Percentiles rank a stretch among this genome's conserved stretches.
These are phyloP conservation scores for Melanerpes formicivorus DNA, from an alignment of 2,113 vertebrate genomes.

Conservation along the genomic window DNA sequence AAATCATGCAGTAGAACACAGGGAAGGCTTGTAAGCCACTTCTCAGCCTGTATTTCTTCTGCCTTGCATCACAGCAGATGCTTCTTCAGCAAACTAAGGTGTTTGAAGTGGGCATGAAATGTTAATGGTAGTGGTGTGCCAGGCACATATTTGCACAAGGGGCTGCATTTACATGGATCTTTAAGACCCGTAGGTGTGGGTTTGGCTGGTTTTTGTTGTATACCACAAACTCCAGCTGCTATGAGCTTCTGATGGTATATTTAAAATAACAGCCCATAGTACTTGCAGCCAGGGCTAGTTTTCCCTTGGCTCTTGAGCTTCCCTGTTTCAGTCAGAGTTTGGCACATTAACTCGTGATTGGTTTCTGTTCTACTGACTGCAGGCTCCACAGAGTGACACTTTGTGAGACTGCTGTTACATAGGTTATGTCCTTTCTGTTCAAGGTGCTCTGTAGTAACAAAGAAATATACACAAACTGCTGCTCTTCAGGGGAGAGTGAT, in stretches of 20 bases:
- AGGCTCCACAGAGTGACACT: not conserved
- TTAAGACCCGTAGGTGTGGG: not conserved
- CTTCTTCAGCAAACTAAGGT: not conserved
- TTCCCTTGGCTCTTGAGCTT: not conserved
- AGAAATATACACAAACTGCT: not conserved
- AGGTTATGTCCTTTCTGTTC: conserved; percentile 6
- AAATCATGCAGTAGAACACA: not conserved
- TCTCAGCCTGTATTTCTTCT: not conserved
- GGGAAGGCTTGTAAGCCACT: not conserved
- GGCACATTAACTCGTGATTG: not conserved
- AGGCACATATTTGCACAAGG: not conserved
- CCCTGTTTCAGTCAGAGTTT: not conserved
- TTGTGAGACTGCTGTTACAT: not conserved
- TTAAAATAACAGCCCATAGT: not conserved
- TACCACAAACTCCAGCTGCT: conserved; percentile 3
- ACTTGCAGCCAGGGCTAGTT: not conserved
- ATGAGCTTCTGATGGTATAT: not conserved
- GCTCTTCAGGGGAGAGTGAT: not conserved
- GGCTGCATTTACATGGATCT: not conserved
- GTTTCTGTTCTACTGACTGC: not conserved
- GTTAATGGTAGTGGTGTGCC: not conserved
- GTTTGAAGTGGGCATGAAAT: not conserved
- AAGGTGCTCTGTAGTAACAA: not conserved
- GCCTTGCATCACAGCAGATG: not conserved
- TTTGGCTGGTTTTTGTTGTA: not conserved